Base-by-base conservation (phyloP, 1,140 invertebrate genomes). In the Phenacoccus solenopsis region DNA sequence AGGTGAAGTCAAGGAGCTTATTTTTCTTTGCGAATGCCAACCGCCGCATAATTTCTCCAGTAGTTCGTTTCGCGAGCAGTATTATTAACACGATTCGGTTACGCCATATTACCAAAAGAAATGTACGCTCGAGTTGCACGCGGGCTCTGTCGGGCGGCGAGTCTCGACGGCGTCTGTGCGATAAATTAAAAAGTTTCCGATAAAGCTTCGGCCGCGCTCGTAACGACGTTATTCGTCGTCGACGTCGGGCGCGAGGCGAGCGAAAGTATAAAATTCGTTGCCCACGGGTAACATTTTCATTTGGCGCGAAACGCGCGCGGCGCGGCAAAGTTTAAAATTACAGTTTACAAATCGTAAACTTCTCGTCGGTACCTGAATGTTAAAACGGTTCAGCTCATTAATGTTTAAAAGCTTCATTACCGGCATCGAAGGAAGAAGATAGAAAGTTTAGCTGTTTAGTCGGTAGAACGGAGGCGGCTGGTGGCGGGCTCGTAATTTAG, bases 301-400 rank as follows among this genome's bases (percentile, higher is more conserved):
- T 64, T 64, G 21, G 59, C n/a, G n/a, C n/a, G 25, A 64, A 64
- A 64, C 25, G 22, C 59, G 32, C 9, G 32, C 32, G n/a, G n/a
- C 32, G 59, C 25, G 59, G 21, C 59, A 64, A 64, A 64, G 22
- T 64, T 64, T 24, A 64, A 64, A 64, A 64, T 64, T 64, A 64
- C 59, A 64, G 59, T 64, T 64, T 64, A 64, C 59, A 64, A 64
- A 64, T 64, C 59, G 59, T 64, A 64, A 64, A 64, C 59, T 64
- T 64, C 59, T 64, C 59, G 22, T 64, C 25, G 59, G 22, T 64
- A 64, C 59, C 59, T 64, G 59, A 64, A 64, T 64, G 59, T 25
- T 64, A 64, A 64, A 64, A 64, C 59, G 59, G 59, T 64, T 64
- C 25, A 27, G 22, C 59, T 64, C 59, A 64, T 64, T 64, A 64